Evolutionary conservation across 2,797 vertebrate species (phyloP).

Genomic region (Ctenopoma multispine): DNA sequence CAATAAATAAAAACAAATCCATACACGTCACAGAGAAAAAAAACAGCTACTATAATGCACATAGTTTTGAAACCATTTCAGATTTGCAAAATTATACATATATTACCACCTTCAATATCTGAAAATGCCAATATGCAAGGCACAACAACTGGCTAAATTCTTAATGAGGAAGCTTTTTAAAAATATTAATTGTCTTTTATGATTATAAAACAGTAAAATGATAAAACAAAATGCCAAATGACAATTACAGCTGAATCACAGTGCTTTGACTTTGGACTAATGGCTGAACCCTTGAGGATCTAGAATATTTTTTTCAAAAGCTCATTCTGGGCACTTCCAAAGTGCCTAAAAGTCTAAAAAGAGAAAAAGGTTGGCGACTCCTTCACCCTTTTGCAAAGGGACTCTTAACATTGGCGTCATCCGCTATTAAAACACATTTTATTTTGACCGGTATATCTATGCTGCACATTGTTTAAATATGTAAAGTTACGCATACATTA

Average conservation of each 20-base stretch:
- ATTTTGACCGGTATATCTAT: neutral
- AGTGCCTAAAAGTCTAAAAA: constrained; percentile 17
- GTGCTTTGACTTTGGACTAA: constrained; percentile 31
- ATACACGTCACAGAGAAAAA: constrained; percentile 45
- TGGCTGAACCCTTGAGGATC: constrained; percentile 2
- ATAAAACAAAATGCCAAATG: constrained; percentile 21
- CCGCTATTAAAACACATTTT: neutral
- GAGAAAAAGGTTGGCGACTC: constrained; percentile 1
- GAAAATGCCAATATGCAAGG: constrained; percentile 72
- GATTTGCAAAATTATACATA: constrained; percentile 27
- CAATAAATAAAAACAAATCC: constrained; percentile 65
- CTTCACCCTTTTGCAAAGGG: neutral
- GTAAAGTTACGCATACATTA: neutral
- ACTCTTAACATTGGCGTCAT: neutral
- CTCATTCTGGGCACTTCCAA: constrained; percentile 13
- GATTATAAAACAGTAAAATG: constrained; percentile 42
- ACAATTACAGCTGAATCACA: constrained; percentile 52
- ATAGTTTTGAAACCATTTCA: constrained; percentile 23
- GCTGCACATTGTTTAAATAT: neutral
- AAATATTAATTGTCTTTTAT: constrained; percentile 40
- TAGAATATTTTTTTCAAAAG: constrained; percentile 13
- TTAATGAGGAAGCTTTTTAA: constrained; percentile 44
- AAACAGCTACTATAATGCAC: constrained; percentile 39
- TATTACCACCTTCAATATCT: constrained; percentile 44
- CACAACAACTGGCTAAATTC: constrained; percentile 64